Percentiles rank a stretch among this genome's conserved stretches.
Conservation (phyloP, 2,113 vertebrate genomes). For the Ramphastos sulfuratus region DNA sequence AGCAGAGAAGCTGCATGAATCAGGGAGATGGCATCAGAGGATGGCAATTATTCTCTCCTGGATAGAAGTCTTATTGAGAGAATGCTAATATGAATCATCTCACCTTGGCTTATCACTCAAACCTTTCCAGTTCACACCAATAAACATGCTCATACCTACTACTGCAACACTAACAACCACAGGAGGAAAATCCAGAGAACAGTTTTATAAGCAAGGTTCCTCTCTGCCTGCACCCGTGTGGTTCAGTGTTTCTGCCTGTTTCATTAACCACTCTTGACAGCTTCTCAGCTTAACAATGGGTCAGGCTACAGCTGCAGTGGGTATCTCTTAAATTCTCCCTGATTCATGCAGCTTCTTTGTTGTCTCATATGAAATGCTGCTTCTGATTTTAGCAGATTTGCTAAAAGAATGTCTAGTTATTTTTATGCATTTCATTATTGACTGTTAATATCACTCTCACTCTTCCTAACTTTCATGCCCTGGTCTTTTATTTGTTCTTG, state of each 20-base stretch:
- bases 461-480: background rate
- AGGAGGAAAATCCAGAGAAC: background rate
- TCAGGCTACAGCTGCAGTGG: slow-evolving; percentile 13
- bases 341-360: background rate
- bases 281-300: background rate
- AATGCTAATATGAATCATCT: background rate
- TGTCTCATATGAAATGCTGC: background rate
- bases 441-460: slow-evolving; percentile 24
- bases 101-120: background rate
- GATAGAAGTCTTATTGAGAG: background rate
- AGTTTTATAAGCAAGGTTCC: background rate
- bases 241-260: background rate
- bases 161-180: background rate
- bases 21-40: background rate
- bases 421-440: slow-evolving; percentile 31
- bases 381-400: slow-evolving; percentile 10
- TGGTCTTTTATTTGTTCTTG: slow-evolving; percentile 9
- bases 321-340: background rate
- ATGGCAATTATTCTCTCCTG: background rate
- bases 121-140: background rate
- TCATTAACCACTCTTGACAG: slow-evolving; percentile 10
- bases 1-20: too few species aligned
- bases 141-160: background rate
- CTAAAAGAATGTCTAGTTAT: slow-evolving; percentile 19
- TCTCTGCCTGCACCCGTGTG: background rate